Percentiles rank a stretch among this genome's conserved stretches.
phyloP scores from a whole-genome alignment of 2,888 invertebrate species.

The Habrosyne pyritoides region DNA sequence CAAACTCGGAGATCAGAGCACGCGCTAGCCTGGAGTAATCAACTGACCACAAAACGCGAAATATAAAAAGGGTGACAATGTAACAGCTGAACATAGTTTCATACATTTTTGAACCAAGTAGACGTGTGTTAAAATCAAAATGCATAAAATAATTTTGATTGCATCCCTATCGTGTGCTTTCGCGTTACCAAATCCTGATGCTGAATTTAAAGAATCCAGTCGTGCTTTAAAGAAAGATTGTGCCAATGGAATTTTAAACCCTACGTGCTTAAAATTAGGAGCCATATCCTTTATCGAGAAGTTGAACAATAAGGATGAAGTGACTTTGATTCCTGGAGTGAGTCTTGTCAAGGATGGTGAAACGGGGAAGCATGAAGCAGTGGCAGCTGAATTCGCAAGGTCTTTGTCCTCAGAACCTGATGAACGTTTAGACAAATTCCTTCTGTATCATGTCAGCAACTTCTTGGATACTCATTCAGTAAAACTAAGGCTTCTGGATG shows the following conservation, averaged over 20 bases:
- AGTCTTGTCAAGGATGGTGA: constrained; percentile 86
- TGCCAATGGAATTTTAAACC: constrained; percentile 51
- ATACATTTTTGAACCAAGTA: constrained; percentile 32
- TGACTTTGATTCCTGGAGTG: constrained; percentile 65
- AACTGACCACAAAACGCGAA: constrained; percentile 60
- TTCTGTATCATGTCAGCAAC: constrained; percentile 86
- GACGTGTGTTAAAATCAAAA: constrained; percentile 49
- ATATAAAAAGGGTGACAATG: constrained; percentile 65
- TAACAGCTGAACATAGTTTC: constrained; percentile 47
- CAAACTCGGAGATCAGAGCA: constrained; percentile 45
- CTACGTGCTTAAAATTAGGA: constrained; percentile 58
- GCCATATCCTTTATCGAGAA: constrained; percentile 55
- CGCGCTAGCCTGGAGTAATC: constrained; percentile 54
- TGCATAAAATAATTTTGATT: constrained; percentile 44
- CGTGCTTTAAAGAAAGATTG: constrained; percentile 53
- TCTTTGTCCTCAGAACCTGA: constrained; percentile 88
- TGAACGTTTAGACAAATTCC: constrained; percentile 87
- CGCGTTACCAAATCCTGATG: constrained; percentile 51
- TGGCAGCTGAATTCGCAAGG: constrained; percentile 86
- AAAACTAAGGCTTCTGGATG: constrained; percentile 86
- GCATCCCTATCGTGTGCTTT: constrained; percentile 36
- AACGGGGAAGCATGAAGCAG: constrained; percentile 80
- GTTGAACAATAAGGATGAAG: constrained; percentile 54
- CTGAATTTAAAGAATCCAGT: constrained; percentile 37
- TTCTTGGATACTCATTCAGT: constrained; percentile 88